Base-by-base conservation (phyloP, 2,797 vertebrate species). In the Alca torda region DNA sequence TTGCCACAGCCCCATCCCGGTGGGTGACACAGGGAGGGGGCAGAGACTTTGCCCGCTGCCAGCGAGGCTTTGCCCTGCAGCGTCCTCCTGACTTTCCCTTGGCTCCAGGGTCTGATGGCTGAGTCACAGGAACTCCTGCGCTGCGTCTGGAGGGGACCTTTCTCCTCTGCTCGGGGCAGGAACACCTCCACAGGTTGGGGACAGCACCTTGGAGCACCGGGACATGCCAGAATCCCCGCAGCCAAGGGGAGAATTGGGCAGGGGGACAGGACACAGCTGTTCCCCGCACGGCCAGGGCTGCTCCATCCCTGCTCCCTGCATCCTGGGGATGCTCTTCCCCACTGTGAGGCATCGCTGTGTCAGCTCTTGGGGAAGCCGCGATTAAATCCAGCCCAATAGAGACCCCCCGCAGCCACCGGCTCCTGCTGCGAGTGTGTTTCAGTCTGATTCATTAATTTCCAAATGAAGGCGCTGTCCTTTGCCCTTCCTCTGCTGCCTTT, bases 61-160 rank as follows among this genome's bases (percentile, higher is more conserved):
- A n/a, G 16, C 0, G 6, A 45, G 48, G 85, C 24, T 90, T 77
- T 70, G 16, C 45, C 54, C 59, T 72, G 59, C 37, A 23, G 51
- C 19, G 1, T 56, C 56, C 43, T 87, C 30, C 63, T 35, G 37
- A 33, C 60, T 39, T 77, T 45, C 25, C 45, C 25, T 10, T 35
- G 67, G 70, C 67, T 67, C 25, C 48, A 25, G 69, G 15, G 19
- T 33, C 18, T 5, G 23, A 33, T 33, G 63, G n/a, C 54, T 19
- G 54, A 51, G 51, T 18, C 8, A 7, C 11, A 35, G 60, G 19
- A 6, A 28, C 14, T n/a, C 30, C 35, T 2, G 1, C 0, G 0
- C 45, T 48, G 41, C 17, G 5, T 64, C 28, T 1, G 0, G 24
- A 64, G 45, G 57, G 17, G 15, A 43, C 6, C 46, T 53, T 72